Base-by-base conservation (phyloP, 1,140 invertebrate genomes). In the Venustaconcha ellipsiformis region DNA sequence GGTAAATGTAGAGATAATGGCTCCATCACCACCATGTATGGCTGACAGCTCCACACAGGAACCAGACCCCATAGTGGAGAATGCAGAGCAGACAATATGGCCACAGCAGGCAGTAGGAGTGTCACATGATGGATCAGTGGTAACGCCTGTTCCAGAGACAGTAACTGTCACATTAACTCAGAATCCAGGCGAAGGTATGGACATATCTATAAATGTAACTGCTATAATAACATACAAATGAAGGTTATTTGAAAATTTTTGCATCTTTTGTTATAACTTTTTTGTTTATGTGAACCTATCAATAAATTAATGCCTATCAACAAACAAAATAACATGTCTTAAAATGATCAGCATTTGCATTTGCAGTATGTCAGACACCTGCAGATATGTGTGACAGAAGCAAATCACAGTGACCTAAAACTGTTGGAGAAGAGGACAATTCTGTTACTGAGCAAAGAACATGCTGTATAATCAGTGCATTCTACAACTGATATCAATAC, bases 141-240 rank as follows among this genome's bases (percentile, higher is more conserved):
- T 20, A 14, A 70, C 66, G 23, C 80, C 84, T 18, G 80, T 84
- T 18, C 83, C 88, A 14, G 88, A 89, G 75, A 89, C 87, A 20
- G 88, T 89, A 26, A 89, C 88, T 26, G 88, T 89, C 1, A 89
- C 88, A 20, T 75, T 89, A n/a, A 89, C 87, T 11, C 88, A 89
- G 66, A 85, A 84, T 60, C 84, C 88, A 62, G 86, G 83, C 14
- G 85, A 87, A 78, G 86, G 88, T 89, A 74, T 69, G 58, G 4
- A 66, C 30, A 20, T 66, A 23, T 37, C 17, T 12, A 20, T 17
- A 30, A 0, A 15, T 20, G 26, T 23, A 66, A 12, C 30, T 66
- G 17, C 11, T 66, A 37, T 12, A n/a, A 3, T 66, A 15, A 60
- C 3, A 18, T 2, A 18, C 0, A n/a, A 8, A n/a, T 23, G 18